These are phyloP conservation scores for Drosophila phalerata DNA, from an alignment of 2,888 invertebrate genomes.

Conservation along the genomic window DNA sequence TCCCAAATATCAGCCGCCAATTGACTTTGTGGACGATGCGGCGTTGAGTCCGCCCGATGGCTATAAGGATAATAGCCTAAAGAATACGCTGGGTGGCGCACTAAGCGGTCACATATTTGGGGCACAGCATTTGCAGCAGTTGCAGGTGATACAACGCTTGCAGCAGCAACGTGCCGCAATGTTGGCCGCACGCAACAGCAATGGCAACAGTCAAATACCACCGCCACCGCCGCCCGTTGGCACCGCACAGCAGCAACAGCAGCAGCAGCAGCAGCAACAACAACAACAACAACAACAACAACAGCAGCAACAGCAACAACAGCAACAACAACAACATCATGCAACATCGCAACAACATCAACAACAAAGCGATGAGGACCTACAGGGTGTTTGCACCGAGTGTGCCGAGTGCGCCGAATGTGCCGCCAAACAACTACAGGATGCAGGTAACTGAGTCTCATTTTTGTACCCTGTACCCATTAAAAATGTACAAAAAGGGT, in stretches of 20 bases:
- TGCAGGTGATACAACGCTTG: slow-evolving; percentile 88
- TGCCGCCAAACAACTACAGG: slow-evolving; percentile 85
- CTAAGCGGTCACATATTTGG: slow-evolving; percentile 89
- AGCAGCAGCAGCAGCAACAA: slow-evolving; percentile 48
- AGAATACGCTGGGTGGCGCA: slow-evolving; percentile 87
- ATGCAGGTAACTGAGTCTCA: slow-evolving; percentile 78
- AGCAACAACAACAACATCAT: slow-evolving; percentile 53
- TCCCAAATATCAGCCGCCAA: slow-evolving; percentile 89
- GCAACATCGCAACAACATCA: slow-evolving; percentile 42
- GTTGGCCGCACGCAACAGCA: slow-evolving; percentile 86
- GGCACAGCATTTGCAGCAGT: slow-evolving; percentile 88
- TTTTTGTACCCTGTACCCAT: too few species aligned
- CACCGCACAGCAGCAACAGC: slow-evolving; percentile 36
- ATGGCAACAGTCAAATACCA: slow-evolving; percentile 60
- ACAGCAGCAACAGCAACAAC: slow-evolving; percentile 58
- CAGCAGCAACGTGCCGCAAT: slow-evolving; percentile 87
- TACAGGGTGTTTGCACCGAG: slow-evolving; percentile 84
- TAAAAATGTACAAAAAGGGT: too few species aligned
- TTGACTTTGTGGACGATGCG: slow-evolving; percentile 92
- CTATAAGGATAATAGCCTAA: slow-evolving; percentile 93
- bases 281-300: slow-evolving; percentile 56
- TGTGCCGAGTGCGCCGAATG: slow-evolving; percentile 86
- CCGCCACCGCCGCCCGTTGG: slow-evolving; percentile 68
- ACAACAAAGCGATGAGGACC: slow-evolving; percentile 80
- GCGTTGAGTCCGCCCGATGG: slow-evolving; percentile 96